Base-by-base conservation (phyloP, 1,140 invertebrate genomes). In the Saccostrea cuccullata region DNA sequence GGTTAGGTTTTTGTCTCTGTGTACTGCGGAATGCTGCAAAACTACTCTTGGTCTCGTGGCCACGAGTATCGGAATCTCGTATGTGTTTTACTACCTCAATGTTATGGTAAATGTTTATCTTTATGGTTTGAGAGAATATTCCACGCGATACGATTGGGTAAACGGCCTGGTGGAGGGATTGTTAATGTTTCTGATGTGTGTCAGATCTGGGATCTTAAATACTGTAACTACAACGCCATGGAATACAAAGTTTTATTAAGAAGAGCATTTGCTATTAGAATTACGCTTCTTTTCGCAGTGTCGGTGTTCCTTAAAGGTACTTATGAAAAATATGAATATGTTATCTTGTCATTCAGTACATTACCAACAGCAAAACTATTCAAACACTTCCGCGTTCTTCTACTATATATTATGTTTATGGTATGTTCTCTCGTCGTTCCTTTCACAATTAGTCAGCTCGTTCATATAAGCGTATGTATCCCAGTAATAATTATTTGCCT, bases 381-480 rank as follows among this genome's bases (percentile, higher is more conserved):
- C 23, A 47, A 84, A 20, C 40, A 84, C 55, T 17, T 84, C 11
- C 36, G 47, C 20, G 82, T 13, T 11, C 47, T 84, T 9, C 20
- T 26, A 20, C 5, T 55, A 15, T 84, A n/a, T 55, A n/a, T n/a
- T n/a, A 12, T 55, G 0, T 55, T 55, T 9, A 17, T 55, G 20
- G 6, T 55, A 36, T 84, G 17, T 84, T 23, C 82, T 23, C 4
- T 47, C 9, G 20, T 9, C 20, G 23, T 55, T 55, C 1, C 26
- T 23, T 84, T 55, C 40, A 55, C 17, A 0, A 99, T 98, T 97
- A 96, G 97, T 0, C 96, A 97, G 85, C 20, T 55, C 20, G 55
- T 15, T 84, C 9, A 84, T 40, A 23, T 55, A 55, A n/a, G 17
- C 36, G 13, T 77, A 8, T 12, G 17, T 2, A 26, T 77, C 0